Conservation (phyloP, 23 tunicate species). For the Trididemnum nubilum region DNA sequence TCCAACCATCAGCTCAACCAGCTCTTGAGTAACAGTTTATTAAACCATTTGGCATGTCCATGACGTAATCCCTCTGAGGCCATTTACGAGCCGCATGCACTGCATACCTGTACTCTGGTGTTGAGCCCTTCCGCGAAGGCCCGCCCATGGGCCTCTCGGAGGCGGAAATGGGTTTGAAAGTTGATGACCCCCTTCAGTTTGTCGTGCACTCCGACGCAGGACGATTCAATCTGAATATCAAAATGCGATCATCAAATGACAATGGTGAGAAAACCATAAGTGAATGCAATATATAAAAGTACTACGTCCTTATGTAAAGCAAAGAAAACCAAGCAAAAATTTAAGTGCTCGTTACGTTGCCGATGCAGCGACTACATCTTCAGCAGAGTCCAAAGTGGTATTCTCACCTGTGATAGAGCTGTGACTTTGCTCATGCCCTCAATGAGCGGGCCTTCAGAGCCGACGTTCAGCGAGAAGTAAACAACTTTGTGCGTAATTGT, state of each 20-base stretch:
- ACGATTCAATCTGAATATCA: constrained; percentile 61
- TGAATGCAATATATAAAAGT: neutral
- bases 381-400: no score
- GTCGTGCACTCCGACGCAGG: constrained; percentile 66
- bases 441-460: constrained; percentile 68
- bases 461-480: constrained; percentile 59
- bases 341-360: no score
- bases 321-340: neutral
- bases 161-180: constrained; percentile 74
- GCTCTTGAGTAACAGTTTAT: no score
- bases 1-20: no score
- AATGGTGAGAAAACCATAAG: no score
- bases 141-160: constrained; percentile 73
- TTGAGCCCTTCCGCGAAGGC: constrained; percentile 59
- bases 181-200: constrained; percentile 38
- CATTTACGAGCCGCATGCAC: no score
- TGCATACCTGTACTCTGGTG: constrained; percentile 72
- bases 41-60: no score
- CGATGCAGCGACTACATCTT: no score
- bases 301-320: neutral
- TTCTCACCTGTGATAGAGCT: constrained; percentile 35
- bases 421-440: constrained; percentile 68
- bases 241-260: no score
- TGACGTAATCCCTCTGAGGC: no score
- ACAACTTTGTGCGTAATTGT: constrained; percentile 89